phyloP scores from a whole-genome alignment of 1,140 invertebrate genomes.

The Orchestia grillus region DNA sequence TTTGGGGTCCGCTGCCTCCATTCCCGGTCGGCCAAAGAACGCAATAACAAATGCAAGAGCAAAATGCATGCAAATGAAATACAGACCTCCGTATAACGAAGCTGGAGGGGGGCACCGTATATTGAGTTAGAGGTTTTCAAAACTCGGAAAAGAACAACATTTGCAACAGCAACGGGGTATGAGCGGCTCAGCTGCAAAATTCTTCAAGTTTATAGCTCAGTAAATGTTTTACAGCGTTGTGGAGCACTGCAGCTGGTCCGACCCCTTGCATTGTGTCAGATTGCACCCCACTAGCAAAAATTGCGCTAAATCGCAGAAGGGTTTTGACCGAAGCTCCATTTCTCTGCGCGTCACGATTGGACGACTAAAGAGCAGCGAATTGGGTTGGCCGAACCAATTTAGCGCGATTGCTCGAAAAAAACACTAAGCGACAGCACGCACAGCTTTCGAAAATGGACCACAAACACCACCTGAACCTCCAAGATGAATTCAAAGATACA shows the following conservation, averaged over 20 bases:
- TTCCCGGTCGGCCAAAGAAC: neutral
- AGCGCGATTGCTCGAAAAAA: too few relatives aligned
- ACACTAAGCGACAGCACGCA: too few relatives aligned
- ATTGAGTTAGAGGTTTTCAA: neutral
- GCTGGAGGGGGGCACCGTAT: neutral
- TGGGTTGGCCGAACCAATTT: too few relatives aligned
- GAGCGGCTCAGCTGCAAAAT: neutral
- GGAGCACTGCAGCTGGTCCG: neutral
- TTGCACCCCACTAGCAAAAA: neutral
- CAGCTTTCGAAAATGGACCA: too few relatives aligned
- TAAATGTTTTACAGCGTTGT: neutral
- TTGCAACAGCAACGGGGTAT: neutral
- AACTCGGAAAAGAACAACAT: neutral
- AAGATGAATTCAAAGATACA: too few relatives aligned
- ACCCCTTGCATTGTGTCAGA: neutral
- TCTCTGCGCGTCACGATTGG: neutral
- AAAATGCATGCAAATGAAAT: neutral
- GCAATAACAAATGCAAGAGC: neutral
- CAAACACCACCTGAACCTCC: too few relatives aligned
- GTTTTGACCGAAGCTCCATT: neutral
- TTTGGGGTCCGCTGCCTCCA: neutral
- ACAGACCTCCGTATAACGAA: neutral
- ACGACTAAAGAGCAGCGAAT: neutral
- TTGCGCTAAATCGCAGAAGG: neutral
- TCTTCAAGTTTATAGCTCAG: neutral